Conservation (phyloP, 1,140 invertebrate genomes). For the Drosophila nikananu region DNA sequence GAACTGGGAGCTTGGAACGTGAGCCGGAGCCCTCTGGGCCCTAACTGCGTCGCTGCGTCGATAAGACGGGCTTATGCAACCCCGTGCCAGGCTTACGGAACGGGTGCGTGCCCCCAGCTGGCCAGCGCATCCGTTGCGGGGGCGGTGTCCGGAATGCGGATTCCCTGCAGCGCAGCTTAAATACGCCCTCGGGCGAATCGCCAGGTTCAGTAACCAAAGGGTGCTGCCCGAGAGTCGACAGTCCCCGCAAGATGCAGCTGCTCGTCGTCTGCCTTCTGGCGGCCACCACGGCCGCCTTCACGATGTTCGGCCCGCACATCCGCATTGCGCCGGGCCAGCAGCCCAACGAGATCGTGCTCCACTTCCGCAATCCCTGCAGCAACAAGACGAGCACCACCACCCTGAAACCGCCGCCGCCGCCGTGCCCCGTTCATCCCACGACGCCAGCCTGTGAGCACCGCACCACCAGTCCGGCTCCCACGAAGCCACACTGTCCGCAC, state of each 20-base stretch:
- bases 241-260: slow-evolving; percentile 48
- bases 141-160: slow-evolving; percentile 33
- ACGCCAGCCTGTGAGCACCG: slow-evolving; percentile 48
- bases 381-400: slow-evolving; percentile 66
- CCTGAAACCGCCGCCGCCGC: slow-evolving; percentile 41
- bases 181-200: slow-evolving; percentile 25
- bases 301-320: slow-evolving; percentile 64
- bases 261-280: slow-evolving; percentile 53
- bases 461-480: slow-evolving; percentile 1
- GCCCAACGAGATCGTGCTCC: slow-evolving; percentile 62
- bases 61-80: slow-evolving; percentile 46
- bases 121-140: slow-evolving; percentile 38
- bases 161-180: slow-evolving; percentile 61
- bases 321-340: slow-evolving; percentile 57
- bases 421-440: slow-evolving; percentile 51
- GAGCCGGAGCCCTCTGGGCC: slow-evolving; percentile 12
- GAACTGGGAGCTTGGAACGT: not conserved
- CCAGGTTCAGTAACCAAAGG: slow-evolving; percentile 51
- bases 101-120: slow-evolving; percentile 43
- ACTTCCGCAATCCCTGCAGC: slow-evolving; percentile 67
- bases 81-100: slow-evolving; percentile 6
- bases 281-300: slow-evolving; percentile 56
- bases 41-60: slow-evolving; percentile 27
- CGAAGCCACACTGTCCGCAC: slow-evolving; percentile 16
- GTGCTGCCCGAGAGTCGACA: slow-evolving; percentile 34